Evolutionary conservation across 2,113 vertebrate genomes (phyloP).

Genomic region (Isurus oxyrinchus): DNA sequence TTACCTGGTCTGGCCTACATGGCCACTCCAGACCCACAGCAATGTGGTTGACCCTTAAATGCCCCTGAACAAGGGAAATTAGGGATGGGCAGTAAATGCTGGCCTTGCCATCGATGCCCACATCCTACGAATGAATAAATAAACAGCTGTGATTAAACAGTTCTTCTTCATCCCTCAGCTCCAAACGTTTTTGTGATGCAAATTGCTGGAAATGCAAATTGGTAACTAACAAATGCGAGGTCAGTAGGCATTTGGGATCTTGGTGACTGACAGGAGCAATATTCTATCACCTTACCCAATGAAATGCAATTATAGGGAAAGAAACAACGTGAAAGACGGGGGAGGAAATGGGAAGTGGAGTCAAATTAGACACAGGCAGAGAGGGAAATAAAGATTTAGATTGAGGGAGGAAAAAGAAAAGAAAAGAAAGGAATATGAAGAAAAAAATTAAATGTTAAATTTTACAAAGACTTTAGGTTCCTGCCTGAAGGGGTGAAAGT

Average conservation of each 20-base stretch:
- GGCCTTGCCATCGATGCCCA: no score
- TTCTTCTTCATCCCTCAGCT: background rate
- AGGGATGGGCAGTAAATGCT: no score
- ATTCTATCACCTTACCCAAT: background rate
- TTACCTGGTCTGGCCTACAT: no score
- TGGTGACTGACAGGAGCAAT: background rate
- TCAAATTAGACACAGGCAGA: background rate
- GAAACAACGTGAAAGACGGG: background rate
- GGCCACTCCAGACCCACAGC: no score
- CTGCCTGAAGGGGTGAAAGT: background rate
- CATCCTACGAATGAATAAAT: no score
- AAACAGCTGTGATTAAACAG: no score
- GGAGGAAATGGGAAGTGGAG: background rate
- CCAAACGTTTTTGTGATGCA: background rate
- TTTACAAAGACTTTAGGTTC: background rate
- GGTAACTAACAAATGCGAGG: background rate
- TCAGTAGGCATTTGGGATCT: background rate
- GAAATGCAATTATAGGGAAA: background rate
- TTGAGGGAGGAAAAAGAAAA: background rate
- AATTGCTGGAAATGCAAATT: background rate
- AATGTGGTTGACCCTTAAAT: no score
- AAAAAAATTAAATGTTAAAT: background rate
- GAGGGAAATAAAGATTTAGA: background rate
- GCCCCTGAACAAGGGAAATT: no score
- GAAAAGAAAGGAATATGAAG: background rate